Conservation (phyloP, 1,140 invertebrate species). For the Drosophila sproati region DNA sequence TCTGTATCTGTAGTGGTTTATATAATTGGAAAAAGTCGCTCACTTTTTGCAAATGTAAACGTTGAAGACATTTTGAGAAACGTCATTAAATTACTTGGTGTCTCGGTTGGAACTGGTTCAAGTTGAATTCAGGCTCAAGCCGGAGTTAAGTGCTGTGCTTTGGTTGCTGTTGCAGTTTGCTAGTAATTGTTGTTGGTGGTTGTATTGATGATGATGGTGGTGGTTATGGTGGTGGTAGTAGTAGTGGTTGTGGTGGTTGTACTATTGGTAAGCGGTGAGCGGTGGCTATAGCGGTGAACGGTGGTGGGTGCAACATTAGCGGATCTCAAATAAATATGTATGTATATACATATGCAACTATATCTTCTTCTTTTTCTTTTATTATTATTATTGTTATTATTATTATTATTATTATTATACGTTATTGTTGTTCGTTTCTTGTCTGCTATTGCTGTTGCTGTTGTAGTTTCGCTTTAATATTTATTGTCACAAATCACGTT, state of each 20-base stretch:
- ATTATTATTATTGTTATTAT: no score
- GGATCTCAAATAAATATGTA: constrained; percentile 18
- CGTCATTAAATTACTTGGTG: constrained; percentile 31
- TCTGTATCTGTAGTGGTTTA: constrained; percentile 2
- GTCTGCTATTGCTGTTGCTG: background rate
- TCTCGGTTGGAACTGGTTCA: constrained; percentile 33
- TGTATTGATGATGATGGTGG: constrained; percentile 34
- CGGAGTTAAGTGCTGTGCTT: constrained; percentile 15
- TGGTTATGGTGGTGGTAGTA: constrained; percentile 16
- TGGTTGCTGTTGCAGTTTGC: constrained; percentile 19
- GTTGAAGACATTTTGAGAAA: constrained; percentile 70
- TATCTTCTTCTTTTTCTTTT: constrained; percentile 1
- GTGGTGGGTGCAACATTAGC: constrained; percentile 49
- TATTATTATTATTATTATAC: background rate
- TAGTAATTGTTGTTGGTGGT: constrained; percentile 14
- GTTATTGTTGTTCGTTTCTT: constrained; percentile 4
- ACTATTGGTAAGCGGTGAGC: constrained; percentile 20
- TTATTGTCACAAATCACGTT: background rate
- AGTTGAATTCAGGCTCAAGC: constrained; percentile 24
- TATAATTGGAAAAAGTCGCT: constrained; percentile 55
- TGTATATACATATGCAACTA: constrained; percentile 22
- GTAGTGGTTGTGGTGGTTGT: constrained; percentile 18
- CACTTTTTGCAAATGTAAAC: constrained; percentile 62
- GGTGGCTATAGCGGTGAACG: constrained; percentile 60
- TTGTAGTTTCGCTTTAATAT: background rate